phyloP scores from a whole-genome alignment of 2,113 vertebrate genomes.

The Hemibagrus wyckioides region DNA sequence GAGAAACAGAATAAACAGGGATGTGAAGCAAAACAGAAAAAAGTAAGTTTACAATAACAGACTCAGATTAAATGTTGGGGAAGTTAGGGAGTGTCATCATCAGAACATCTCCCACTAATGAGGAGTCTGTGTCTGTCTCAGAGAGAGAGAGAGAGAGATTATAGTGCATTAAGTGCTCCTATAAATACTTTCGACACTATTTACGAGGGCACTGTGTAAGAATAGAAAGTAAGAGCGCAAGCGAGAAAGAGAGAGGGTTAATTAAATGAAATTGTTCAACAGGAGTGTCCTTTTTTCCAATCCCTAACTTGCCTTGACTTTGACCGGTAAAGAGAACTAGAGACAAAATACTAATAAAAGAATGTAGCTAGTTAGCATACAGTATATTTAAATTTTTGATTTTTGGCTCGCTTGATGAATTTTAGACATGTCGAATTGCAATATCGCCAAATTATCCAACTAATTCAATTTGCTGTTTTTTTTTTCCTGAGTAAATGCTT shows the following conservation, averaged over 20 bases:
- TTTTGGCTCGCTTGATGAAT: too few species aligned
- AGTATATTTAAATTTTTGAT: too few species aligned
- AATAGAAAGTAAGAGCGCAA: background rate
- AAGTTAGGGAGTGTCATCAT: background rate
- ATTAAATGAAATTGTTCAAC: slow-evolving; percentile 23
- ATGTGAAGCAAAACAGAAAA: slow-evolving; percentile 12
- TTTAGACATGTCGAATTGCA: too few species aligned
- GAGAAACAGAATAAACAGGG: background rate
- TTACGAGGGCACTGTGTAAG: slow-evolving; percentile 42
- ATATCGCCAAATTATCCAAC: too few species aligned
- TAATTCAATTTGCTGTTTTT: too few species aligned
- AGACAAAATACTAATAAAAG: background rate
- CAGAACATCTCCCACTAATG: slow-evolving; percentile 35
- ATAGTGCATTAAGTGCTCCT: slow-evolving; percentile 54
- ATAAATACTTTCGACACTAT: slow-evolving; percentile 62
- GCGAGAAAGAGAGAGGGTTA: background rate
- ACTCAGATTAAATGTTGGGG: slow-evolving; percentile 66
- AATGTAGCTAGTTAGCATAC: background rate
- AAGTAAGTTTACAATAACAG: too few species aligned
- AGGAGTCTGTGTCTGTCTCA: background rate
- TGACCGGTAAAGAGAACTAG: background rate
- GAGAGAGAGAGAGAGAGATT: slow-evolving; percentile 25
- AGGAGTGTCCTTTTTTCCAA: background rate
- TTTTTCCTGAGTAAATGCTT: too few species aligned
- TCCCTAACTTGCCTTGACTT: background rate